Conservation (phyloP, 2,888 invertebrate species). For the Eupithecia tripunctaria region DNA sequence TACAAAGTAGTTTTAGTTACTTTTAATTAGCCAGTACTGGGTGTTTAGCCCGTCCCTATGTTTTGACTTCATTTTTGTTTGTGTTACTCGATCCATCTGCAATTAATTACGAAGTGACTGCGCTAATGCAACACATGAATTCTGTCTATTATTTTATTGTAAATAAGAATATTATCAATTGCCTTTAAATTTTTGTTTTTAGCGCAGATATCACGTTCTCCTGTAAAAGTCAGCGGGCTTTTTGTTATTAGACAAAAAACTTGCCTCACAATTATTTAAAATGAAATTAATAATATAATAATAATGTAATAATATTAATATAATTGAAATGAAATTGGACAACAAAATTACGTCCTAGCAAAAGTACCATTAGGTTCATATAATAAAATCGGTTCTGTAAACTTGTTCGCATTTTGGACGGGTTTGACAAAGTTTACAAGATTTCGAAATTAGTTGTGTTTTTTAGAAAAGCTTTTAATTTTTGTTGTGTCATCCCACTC, state of each 20-base stretch:
- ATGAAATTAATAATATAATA: neutral
- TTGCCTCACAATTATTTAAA: neutral
- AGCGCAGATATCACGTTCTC: neutral
- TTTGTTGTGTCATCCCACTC: constrained; percentile 20
- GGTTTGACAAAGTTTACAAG: neutral
- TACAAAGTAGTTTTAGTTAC: constrained; percentile 64
- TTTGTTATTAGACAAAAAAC: neutral
- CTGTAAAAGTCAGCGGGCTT: neutral
- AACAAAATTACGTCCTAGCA: too few species aligned
- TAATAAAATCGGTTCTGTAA: neutral
- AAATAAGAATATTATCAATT: constrained; percentile 6
- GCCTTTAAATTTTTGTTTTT: neutral
- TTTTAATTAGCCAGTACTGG: constrained; percentile 42
- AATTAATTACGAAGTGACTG: neutral
- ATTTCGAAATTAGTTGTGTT: constrained; percentile 9
- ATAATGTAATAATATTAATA: neutral
- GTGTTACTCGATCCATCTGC: neutral
- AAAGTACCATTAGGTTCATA: neutral
- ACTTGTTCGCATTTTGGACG: neutral
- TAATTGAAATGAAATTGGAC: neutral
- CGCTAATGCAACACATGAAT: constrained; percentile 5
- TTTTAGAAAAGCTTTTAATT: constrained; percentile 33
- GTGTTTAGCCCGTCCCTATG: neutral
- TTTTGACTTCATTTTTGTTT: neutral
- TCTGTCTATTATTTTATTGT: constrained; percentile 25